A percentile compares a stretch with the other conserved stretches of the same genome.
Conservation (phyloP, 1,140 invertebrate species). For the Trachymyrmex cornetzi region DNA sequence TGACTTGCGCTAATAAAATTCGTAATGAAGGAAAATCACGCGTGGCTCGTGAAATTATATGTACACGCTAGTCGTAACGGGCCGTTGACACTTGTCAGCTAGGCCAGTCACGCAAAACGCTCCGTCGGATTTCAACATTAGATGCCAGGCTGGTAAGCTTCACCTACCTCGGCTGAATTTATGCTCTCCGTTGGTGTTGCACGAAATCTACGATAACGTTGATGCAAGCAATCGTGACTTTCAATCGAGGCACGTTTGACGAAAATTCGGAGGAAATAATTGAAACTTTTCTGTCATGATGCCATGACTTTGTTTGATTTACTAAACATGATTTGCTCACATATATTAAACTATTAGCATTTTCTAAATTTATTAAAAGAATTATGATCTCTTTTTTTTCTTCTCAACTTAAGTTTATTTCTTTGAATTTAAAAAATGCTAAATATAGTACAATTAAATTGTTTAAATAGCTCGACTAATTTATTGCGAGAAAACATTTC, state of each 20-base stretch:
- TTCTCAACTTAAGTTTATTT: not conserved
- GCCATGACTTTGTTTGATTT: not conserved
- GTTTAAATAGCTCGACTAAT: not conserved
- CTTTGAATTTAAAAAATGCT: not conserved
- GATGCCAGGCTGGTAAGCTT: constrained; percentile 25
- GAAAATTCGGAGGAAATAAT: constrained; percentile 23
- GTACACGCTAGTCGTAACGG: constrained; percentile 9
- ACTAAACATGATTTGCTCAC: not conserved
- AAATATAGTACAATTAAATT: not conserved
- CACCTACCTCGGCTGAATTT: constrained; percentile 61
- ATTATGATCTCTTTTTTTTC: not conserved
- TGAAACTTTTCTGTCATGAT: not conserved
- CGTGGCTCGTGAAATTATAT: constrained; percentile 22
- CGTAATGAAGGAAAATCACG: constrained; percentile 19
- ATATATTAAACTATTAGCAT: not conserved
- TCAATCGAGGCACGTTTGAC: not conserved
- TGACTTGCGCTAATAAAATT: constrained; percentile 8
- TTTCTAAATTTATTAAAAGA: not conserved
- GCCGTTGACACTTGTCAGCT: constrained; percentile 63
- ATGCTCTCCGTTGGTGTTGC: constrained; percentile 44
- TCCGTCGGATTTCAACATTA: constrained; percentile 63
- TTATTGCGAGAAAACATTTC: not conserved
- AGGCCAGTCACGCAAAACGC: constrained; percentile 72
- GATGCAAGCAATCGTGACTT: constrained; percentile 67
- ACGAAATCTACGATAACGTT: constrained; percentile 68